A percentile compares a stretch with the other conserved stretches of the same genome.
Conservation (phyloP, 2,113 vertebrate species). For the Melanerpes formicivorus region DNA sequence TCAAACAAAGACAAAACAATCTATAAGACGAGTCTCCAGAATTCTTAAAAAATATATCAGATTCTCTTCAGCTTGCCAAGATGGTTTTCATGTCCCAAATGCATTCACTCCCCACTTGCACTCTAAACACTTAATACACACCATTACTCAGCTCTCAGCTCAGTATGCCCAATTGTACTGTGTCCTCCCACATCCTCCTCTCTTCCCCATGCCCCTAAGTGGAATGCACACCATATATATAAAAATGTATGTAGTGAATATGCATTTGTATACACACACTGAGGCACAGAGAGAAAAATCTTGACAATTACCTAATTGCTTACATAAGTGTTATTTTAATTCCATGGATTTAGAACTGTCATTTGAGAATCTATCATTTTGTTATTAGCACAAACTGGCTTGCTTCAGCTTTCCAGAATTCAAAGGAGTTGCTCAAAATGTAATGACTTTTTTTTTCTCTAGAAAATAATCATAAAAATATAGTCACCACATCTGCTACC, state of each 20-base stretch:
- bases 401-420: not conserved
- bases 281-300: not conserved
- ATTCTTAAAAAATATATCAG: not conserved
- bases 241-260: not conserved
- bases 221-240: not conserved
- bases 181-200: not conserved
- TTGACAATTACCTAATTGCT: not conserved
- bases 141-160: not conserved
- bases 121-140: not conserved
- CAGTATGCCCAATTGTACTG: not conserved
- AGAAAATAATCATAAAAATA: not conserved
- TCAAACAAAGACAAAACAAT: not conserved
- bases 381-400: not conserved
- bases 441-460: not conserved
- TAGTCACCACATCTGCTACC: not conserved
- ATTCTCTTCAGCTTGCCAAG: not conserved
- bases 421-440: not conserved
- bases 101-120: not conserved
- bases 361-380: not conserved
- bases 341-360: not conserved
- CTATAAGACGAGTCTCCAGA: constrained; percentile 9
- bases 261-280: not conserved
- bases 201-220: not conserved
- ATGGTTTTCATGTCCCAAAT: not conserved
- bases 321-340: not conserved